Base-by-base conservation (phyloP, 1,140 invertebrate genomes). In the Leptinotarsa texana region DNA sequence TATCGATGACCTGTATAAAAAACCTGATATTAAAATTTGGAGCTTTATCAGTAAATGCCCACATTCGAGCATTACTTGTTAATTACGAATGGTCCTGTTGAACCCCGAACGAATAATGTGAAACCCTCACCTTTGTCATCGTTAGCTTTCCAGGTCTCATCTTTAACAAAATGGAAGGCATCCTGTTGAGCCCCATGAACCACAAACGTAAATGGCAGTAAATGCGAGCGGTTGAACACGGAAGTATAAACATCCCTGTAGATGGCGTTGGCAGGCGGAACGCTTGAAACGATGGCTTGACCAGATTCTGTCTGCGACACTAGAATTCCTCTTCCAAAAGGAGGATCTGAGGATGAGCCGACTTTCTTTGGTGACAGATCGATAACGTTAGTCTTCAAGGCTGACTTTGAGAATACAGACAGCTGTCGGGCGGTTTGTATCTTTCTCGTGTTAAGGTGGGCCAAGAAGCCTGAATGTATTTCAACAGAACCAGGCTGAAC, bases 81-180 rank as follows among this genome's bases (percentile, higher is more conserved):
- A 0, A 42, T 11, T 42, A 11, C 33, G 33, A 11, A 42, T 11
- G 33, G 33, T 42, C 33, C 8, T 42, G 33, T 11, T 11, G 33
- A 42, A 42, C 33, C 8, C 8, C 33, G 33, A 42, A 42, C 11
- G 8, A 62, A 62, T 62, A 62, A 62, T 17, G 17, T n/a, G 3
- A 18, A 62, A 62, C 61, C 21, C 47, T 70, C 13, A 70, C 69
- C 93, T 75, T 94, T 91, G 83, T 99, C 96, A 80, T 96, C 94
- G 61, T 91, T 91, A 0, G 95, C 95, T 49, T 94, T 91, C 91
- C 94, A 95, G 1, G 92, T 91, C 75, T 96, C 93, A 81, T 95
- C 93, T 84, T 98, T 98, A 1, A 98, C 95, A 84, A 98, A 98
- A 86, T 96, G 97, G 86, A 98, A 97, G 13, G 95, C 93, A 82